Evolutionary conservation across 2,797 vertebrate genomes (phyloP).

Genomic region (Merluccius polli): DNA sequence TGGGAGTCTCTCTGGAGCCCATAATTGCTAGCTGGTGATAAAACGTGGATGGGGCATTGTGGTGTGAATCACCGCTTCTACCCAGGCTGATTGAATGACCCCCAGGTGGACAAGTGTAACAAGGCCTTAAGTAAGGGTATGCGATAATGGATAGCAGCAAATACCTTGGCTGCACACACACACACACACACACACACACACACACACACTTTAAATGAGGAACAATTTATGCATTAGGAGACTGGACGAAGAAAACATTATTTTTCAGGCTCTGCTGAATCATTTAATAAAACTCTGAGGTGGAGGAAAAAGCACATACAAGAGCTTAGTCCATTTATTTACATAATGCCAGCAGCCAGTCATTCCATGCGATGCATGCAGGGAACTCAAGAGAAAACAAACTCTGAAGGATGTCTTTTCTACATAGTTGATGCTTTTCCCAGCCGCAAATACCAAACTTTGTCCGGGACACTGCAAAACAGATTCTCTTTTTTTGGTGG

Average conservation of each 20-base stretch:
- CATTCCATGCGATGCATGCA: constrained; percentile 59
- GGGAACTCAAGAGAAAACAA: constrained; percentile 65
- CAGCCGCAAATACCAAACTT: constrained; percentile 67
- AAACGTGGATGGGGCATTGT: constrained; percentile 45
- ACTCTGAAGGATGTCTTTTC: constrained; percentile 66
- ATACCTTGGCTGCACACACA: constrained; percentile 11
- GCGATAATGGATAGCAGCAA: background rate
- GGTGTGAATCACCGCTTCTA: constrained; percentile 37
- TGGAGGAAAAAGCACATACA: constrained; percentile 57
- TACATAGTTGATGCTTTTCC: constrained; percentile 67
- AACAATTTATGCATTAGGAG: constrained; percentile 26
- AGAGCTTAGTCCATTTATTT: constrained; percentile 56
- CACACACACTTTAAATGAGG: constrained; percentile 36
- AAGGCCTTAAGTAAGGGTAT: constrained; percentile 47
- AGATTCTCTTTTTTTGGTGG: constrained; percentile 53
- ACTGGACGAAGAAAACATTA: constrained; percentile 53
- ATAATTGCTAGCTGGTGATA: constrained; percentile 63
- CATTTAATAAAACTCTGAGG: constrained; percentile 61
- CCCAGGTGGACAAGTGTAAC: constrained; percentile 44
- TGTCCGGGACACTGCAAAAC: constrained; percentile 58
- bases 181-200: constrained; percentile 18
- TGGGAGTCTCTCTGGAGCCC: constrained; percentile 61
- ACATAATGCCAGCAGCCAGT: constrained; percentile 60
- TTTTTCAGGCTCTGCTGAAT: constrained; percentile 62
- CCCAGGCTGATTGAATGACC: constrained; percentile 45